A percentile compares a stretch with the other conserved stretches of the same genome.
phyloP scores from a whole-genome alignment of 2,888 invertebrate species.

The Megamerina dolium region DNA sequence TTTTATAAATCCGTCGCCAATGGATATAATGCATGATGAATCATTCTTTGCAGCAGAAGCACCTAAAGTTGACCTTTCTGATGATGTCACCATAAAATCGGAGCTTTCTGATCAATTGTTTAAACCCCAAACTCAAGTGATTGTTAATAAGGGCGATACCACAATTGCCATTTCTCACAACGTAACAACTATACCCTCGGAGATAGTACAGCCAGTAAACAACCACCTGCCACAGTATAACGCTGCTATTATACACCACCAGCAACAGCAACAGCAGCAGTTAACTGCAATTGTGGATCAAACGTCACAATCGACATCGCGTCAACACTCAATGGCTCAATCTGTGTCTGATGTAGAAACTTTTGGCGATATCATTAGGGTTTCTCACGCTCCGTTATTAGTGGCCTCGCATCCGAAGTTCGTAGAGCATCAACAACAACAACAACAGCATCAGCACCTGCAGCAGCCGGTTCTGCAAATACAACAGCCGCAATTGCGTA shows the following conservation, averaged over 20 bases:
- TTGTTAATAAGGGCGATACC: too few relatives aligned
- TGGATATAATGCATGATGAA: conserved; percentile 22
- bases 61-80: too few relatives aligned
- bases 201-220: conserved; percentile 1
- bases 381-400: too few relatives aligned
- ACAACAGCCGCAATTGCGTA: conserved; percentile 31
- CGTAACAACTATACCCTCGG: too few relatives aligned
- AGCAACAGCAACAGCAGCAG: not conserved
- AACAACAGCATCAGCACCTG: conserved; percentile 21
- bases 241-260: not conserved
- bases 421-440: too few relatives aligned
- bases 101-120: too few relatives aligned
- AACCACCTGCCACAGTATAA: not conserved
- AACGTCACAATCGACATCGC: conserved; percentile 1
- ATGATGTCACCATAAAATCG: too few relatives aligned
- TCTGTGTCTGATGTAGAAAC: conserved; percentile 10
- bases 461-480: conserved; percentile 25
- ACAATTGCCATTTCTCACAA: too few relatives aligned
- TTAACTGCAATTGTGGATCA: not conserved
- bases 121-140: too few relatives aligned
- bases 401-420: too few relatives aligned
- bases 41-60: conserved; percentile 36
- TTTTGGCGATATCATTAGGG: conserved; percentile 15
- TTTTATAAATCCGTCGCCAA: conserved; percentile 11
- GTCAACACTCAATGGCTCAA: not conserved